Base-by-base conservation (phyloP, 1,140 invertebrate genomes). In the Physella acuta region DNA sequence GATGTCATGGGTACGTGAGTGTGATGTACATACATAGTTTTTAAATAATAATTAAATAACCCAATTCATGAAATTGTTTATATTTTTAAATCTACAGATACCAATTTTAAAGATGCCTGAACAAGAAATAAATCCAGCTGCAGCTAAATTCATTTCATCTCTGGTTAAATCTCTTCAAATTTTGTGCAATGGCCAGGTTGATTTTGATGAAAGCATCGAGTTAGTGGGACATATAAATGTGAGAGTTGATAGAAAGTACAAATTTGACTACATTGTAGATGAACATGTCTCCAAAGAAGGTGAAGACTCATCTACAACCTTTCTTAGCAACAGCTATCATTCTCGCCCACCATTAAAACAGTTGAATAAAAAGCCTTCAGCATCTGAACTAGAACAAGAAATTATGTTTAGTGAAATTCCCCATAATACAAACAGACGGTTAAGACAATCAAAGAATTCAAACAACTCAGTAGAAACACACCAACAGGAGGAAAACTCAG, bases 241-340 rank as follows among this genome's bases (percentile, higher is more conserved):
- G 28, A 68, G 69, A 55, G 58, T 75, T 62, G 74, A 75, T 60
- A 70, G 66, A 49, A 65, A 59, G 14, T 37, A 65, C n/a, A 73
- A 73, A 34, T 69, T 70, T 64, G 65, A 75, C 53, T 75, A 75
- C 55, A 70, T 75, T 53, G 74, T 75, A 20, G 68, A 75, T 71
- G 74, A 75, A 53, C 71, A 75, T 30, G 74, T 75, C 8, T 75
- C 71, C 20, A 75, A 73, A 55, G 69, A 71, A 58, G 74, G 68
- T 1, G 60, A 70, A 30, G 71, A 73, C 36, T 71, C 59, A 14
- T 36, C 71, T 11, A 73, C 71, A 0, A 71, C 59, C 20, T 75
- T 75, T 56, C 65, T 73, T 20, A 75, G 74, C 61, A 75, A 75
- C 63, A 75, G 74, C 31, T 75, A 71, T 33, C 71, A 75, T 56